These are phyloP conservation scores for Dasypus novemcinctus DNA, from an alignment of 2,113 vertebrate species.

Conservation along the genomic window DNA sequence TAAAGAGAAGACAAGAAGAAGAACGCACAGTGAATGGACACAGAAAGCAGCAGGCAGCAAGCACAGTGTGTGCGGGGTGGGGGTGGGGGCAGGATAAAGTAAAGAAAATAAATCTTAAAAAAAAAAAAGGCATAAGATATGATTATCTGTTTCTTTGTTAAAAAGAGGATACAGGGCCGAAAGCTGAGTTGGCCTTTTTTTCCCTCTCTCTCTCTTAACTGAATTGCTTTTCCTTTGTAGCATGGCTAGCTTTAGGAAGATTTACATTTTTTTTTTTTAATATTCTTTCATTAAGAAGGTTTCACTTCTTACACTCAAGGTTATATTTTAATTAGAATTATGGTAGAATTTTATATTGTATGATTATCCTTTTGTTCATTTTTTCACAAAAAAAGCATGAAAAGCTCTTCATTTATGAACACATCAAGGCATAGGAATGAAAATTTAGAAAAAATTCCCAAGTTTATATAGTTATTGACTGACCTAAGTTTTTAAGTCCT, in stretches of 20 bases:
- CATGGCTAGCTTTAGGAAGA: not conserved
- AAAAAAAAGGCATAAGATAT: not conserved
- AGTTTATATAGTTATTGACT: not conserved
- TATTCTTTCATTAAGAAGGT: not conserved
- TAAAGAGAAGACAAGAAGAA: too few relatives aligned
- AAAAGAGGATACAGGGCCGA: not conserved
- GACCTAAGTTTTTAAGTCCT: not conserved
- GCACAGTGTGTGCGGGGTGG: too few relatives aligned
- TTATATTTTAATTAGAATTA: slow-evolving; percentile 4
- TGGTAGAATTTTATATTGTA: not conserved
- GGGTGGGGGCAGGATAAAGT: too few relatives aligned
- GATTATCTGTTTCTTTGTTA: not conserved
- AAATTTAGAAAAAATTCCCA: not conserved
- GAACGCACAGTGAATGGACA: too few relatives aligned
- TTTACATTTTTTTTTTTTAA: not conserved
- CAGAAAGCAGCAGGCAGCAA: too few relatives aligned
- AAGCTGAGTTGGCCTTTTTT: not conserved
- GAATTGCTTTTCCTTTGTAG: not conserved
- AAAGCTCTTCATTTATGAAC: too few relatives aligned
- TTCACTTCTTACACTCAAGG: not conserved
- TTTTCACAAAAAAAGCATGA: too few relatives aligned
- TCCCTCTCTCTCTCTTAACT: rapidly evolving
- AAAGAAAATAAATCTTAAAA: too few relatives aligned
- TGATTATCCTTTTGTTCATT: not conserved
- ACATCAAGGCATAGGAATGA: not conserved